Base-by-base conservation (phyloP, 1,140 invertebrate species). In the Cepaea nemoralis region DNA sequence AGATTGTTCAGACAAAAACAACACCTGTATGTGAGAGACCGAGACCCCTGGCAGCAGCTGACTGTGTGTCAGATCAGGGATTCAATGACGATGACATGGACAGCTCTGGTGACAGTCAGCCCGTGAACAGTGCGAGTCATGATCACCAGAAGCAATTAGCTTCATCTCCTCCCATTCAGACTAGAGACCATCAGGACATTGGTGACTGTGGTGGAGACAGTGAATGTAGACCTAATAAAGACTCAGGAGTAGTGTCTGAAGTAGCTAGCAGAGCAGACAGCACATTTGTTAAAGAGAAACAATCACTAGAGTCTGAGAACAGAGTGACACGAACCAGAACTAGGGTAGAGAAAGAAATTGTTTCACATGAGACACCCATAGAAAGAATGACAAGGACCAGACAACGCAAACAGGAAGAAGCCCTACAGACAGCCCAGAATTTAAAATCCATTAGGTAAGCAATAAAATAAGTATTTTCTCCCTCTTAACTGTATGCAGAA, bases 1-100 rank as follows among this genome's bases (percentile, higher is more conserved):
- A 75, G 42, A 50, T 50, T 33, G 73, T 75, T 35, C 39, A 50
- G 1, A 48, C 73, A 5, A 50, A 50, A 42, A 74, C 71, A 12
- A 75, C 73, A 27, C 45, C 42, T 5, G n/a, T 75, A 5, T 40
- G 31, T n/a, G 42, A 27, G 1, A 42, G 48, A 27, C n/a, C 1
- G 16, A 27, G n/a, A 22, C 40, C 31, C 35, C 27, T 19, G 40
- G 31, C 5, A 40, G 3, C 45, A 12, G 10, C 39, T 8, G 16
- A 45, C 16, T 35, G 10, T 27, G 73, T 1, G 14, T n/a, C 24
- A 31, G 40, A 33, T 24, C 73, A 75, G 42, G 37, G 40, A 2
- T 42, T 39, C 40, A 75, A 50, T 3, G 40, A 45, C 24, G 45
- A 35, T 33, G 45, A 50, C 10, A 45, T 50, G 6, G 40, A 75